phyloP scores from a whole-genome alignment of 2,113 vertebrate genomes.

The Nicator chloris region DNA sequence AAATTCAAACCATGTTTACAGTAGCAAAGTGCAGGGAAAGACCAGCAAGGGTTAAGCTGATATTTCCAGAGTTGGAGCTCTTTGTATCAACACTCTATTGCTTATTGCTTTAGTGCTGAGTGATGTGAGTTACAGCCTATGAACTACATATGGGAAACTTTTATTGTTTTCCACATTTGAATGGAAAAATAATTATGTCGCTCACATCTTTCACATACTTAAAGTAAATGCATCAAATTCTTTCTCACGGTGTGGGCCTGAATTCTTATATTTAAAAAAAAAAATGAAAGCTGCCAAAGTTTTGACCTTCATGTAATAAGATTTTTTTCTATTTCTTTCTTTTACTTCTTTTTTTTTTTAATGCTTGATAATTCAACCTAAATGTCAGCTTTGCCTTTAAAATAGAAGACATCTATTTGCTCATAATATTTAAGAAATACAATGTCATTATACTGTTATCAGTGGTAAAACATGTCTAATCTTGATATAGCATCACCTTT shows the following conservation, averaged over 20 bases:
- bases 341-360: constrained; percentile 12
- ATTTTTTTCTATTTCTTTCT: background rate
- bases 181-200: constrained; percentile 70
- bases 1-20: constrained; percentile 70
- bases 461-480: constrained; percentile 72
- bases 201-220: constrained; percentile 62
- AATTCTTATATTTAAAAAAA: constrained; percentile 50
- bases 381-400: constrained; percentile 64
- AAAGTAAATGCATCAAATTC: constrained; percentile 65
- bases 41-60: constrained; percentile 60
- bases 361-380: constrained; percentile 65
- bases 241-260: constrained; percentile 68
- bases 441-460: constrained; percentile 65
- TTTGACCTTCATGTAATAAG: constrained; percentile 51
- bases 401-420: constrained; percentile 62
- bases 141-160: constrained; percentile 65
- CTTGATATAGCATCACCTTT: constrained; percentile 72
- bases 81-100: constrained; percentile 57
- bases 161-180: constrained; percentile 70
- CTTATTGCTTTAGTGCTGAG: constrained; percentile 56
- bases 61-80: constrained; percentile 56
- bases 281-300: constrained; percentile 58
- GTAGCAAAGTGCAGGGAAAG: constrained; percentile 52
- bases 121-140: constrained; percentile 61
- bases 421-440: constrained; percentile 71